Evolutionary conservation across 2,113 vertebrate genomes (phyloP).

Genomic region (Prunella fulvescens): DNA sequence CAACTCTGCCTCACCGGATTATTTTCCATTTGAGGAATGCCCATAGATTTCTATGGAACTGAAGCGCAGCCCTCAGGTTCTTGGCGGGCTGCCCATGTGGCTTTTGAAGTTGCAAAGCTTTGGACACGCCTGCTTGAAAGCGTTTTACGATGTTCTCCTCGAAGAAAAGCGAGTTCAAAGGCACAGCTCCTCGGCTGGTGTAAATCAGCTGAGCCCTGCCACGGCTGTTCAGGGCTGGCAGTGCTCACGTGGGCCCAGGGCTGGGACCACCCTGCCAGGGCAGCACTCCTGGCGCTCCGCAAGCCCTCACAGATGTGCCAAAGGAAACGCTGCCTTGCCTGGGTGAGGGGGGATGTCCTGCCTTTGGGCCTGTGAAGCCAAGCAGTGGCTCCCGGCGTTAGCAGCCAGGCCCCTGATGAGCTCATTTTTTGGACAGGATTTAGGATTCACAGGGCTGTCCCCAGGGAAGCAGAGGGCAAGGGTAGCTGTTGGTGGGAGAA

Average conservation of each 20-base stretch:
- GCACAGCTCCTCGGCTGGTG: not conserved
- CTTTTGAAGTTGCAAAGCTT: conserved; percentile 33
- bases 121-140: conserved; percentile 15
- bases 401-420: not conserved
- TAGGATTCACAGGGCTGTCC: not conserved
- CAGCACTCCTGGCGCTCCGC: rapidly evolving
- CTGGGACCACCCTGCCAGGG: not conserved
- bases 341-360: not conserved
- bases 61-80: not conserved
- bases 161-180: conserved; percentile 4
- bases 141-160: not conserved
- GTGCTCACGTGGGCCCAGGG: not conserved
- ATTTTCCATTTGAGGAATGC: conserved; percentile 23
- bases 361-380: not conserved
- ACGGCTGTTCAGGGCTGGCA: not conserved
- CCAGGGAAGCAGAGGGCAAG: not conserved
- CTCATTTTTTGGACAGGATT: not conserved
- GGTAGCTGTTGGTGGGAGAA: not conserved
- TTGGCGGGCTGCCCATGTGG: not conserved
- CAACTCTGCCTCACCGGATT: not conserved
- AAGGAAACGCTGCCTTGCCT: not conserved
- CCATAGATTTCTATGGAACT: not conserved
- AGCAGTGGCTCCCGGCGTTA: rapidly evolving
- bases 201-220: conserved; percentile 9
- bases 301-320: not conserved